Percentiles rank a stretch among this genome's conserved stretches.
Evolutionary conservation across 1,140 invertebrate species (phyloP).

Genomic region (Dinothrombium tinctorium): DNA sequence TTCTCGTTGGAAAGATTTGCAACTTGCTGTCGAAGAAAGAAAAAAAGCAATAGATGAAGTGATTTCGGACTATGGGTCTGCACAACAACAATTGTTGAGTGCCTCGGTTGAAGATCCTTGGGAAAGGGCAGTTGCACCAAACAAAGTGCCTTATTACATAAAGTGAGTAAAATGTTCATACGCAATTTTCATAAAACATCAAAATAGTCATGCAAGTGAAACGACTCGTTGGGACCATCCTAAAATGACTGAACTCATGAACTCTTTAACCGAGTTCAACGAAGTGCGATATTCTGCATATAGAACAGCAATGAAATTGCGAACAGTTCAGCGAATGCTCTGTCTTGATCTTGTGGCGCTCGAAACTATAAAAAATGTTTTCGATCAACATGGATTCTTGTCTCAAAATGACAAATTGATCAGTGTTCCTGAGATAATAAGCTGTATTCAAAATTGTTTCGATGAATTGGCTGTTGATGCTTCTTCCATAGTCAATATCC

Average conservation of each 20-base stretch:
- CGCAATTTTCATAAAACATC: background rate
- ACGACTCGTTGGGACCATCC: conserved; percentile 74
- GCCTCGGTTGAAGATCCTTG: conserved; percentile 72
- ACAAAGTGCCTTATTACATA: conserved; percentile 94
- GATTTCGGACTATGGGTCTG: conserved; percentile 23
- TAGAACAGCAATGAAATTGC: conserved; percentile 85
- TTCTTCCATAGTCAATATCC: conserved; percentile 37
- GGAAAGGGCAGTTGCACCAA: conserved; percentile 75
- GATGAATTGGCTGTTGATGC: conserved; percentile 46
- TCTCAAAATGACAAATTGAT: conserved; percentile 82
- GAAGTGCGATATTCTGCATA: conserved; percentile 96
- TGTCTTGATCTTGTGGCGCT: conserved; percentile 65
- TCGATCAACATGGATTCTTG: conserved; percentile 72
- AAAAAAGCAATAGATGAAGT: conserved; percentile 35
- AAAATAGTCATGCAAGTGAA: conserved; percentile 58
- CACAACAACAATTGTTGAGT: conserved; percentile 22
- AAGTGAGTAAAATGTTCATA: conserved; percentile 45
- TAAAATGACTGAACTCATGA: conserved; percentile 35
- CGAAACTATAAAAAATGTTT: conserved; percentile 60
- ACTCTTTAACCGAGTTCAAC: conserved; percentile 47
- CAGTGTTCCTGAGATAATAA: conserved; percentile 84
- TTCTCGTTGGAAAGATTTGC: conserved; percentile 48
- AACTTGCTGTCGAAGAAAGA: conserved; percentile 46
- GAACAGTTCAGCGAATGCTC: conserved; percentile 74
- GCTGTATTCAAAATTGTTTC: conserved; percentile 69